Evolutionary conservation across 2,888 invertebrate genomes (phyloP).

Genomic region (Lutraria lutraria): DNA sequence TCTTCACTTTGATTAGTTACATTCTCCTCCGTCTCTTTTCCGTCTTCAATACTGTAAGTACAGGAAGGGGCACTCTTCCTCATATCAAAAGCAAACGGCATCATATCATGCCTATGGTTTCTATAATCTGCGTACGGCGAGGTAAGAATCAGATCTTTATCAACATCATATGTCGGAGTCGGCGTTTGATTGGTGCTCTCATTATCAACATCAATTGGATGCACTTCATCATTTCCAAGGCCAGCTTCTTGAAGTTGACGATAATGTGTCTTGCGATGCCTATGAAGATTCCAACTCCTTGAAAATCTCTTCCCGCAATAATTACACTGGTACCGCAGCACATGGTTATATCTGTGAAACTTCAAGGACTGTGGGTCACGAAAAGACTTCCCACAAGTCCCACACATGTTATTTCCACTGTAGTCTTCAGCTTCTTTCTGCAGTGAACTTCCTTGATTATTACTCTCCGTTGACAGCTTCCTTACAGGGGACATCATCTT

Average conservation of each 20-base stretch:
- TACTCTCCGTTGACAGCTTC: conserved; percentile 56
- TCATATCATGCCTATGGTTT: conserved; percentile 65
- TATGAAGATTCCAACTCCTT: conserved; percentile 75
- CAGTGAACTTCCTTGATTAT: conserved; percentile 34
- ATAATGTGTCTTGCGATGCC: conserved; percentile 75
- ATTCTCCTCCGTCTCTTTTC: conserved; percentile 23
- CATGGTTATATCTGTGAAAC: conserved; percentile 76
- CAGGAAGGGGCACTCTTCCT: conserved; percentile 42
- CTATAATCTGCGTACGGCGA: conserved; percentile 65
- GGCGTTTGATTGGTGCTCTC: conserved; percentile 52
- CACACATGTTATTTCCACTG: conserved; percentile 69
- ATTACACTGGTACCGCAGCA: conserved; percentile 73
- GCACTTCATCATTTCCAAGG: conserved; percentile 52
- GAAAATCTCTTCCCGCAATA: conserved; percentile 76
- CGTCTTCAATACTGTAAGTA: conserved; percentile 44
- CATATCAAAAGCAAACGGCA: conserved; percentile 67
- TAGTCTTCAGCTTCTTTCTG: conserved; percentile 58
- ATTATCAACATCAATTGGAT: conserved; percentile 66
- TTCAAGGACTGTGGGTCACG: conserved; percentile 74
- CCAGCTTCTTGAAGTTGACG: conserved; percentile 63
- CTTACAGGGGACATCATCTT: conserved; percentile 69
- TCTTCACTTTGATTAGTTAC: conserved; percentile 15
- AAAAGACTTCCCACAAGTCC: conserved; percentile 75
- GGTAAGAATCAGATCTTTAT: conserved; percentile 61
- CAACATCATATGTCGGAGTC: conserved; percentile 49